Base-by-base conservation (phyloP, 1,140 invertebrate species). In the Metaphire vulgaris region DNA sequence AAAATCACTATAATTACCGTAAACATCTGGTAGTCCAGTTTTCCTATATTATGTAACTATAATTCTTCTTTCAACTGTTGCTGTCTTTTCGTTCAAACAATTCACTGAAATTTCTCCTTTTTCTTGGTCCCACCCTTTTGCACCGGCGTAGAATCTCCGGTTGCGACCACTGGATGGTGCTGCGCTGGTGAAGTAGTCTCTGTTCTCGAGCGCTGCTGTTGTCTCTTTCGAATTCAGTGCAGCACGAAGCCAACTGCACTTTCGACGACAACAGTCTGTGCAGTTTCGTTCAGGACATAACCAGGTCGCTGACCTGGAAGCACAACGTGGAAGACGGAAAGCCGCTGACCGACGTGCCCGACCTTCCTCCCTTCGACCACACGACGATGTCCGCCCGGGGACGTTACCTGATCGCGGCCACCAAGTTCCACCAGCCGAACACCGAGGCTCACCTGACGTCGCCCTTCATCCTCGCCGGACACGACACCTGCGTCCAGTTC, bases 381-480 rank as follows among this genome's bases (percentile, higher is more conserved):
- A 72, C 70, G 26, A 72, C 70, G 32, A 30, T 33, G 26, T 30
- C 29, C 15, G 33, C 12, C 15, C 26, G 32, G 2, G 70, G 70
- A 12, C 15, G 70, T 1, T 72, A 72, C 32, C 12, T 72, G 21
- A 26, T 72, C 21, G 70, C 70, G 2, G 32, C 26, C 2, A 72
- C 70, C 26, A 72, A 72, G 33, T 72, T 30, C 32, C 30, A 26
- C 21, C 70, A 72, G 70, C 70, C 70, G 32, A 72, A 72, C 32
- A 34, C 70, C 14, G 33, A 72, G 33, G 70, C 70, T 12, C 70
- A 72, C 32, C 33, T 72, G 16, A 33, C 32, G 26, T 72, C 70
- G 2, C 70, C 70, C 16, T 72, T 29, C 33, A 72, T 72, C 26
- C 33, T 72, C 2, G 2, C 70, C 21, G 70, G 33, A 12, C 30